These are phyloP conservation scores for Rhagologus leucostigma DNA, from an alignment of 2,113 vertebrate genomes.

Conservation along the genomic window DNA sequence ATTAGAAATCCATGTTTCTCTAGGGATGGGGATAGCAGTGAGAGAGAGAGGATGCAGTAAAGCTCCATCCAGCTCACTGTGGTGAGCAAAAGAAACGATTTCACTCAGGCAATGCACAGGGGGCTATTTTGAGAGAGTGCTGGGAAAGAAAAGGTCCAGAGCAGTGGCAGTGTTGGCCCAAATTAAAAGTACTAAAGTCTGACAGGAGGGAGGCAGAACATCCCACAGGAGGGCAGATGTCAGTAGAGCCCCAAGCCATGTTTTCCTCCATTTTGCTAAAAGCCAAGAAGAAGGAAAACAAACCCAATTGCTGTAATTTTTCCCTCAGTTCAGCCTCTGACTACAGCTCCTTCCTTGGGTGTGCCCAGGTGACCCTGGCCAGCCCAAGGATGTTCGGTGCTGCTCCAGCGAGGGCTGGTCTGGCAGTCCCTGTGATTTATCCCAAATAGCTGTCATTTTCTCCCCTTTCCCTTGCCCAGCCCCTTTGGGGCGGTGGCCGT, in stretches of 20 bases:
- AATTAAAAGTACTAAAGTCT: not conserved
- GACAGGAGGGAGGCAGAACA: not conserved
- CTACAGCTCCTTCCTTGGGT: not conserved
- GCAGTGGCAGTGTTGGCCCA: not conserved
- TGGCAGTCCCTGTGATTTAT: not conserved
- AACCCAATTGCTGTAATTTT: not conserved
- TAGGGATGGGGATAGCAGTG: not conserved
- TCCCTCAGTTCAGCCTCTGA: not conserved
- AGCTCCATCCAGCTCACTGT: not conserved
- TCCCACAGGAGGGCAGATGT: not conserved
- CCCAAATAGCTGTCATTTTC: not conserved
- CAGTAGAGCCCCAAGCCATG: not conserved
- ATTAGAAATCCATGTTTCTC: not conserved
- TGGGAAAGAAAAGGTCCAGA: not conserved
- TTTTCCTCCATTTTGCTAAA: not conserved
- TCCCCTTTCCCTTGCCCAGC: not conserved
- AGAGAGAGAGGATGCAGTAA: not conserved
- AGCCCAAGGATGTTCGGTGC: not conserved
- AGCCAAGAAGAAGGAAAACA: not conserved
- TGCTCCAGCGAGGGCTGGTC: not conserved
- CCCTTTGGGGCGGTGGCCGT: not conserved
- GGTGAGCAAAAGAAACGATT: not conserved
- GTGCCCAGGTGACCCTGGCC: not conserved
- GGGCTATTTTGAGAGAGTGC: not conserved
- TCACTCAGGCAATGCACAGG: not conserved